Percentiles rank a stretch among this genome's conserved stretches.
phyloP scores from a whole-genome alignment of 1,140 invertebrate genomes.

The Mycetomoellerius zeteki region DNA sequence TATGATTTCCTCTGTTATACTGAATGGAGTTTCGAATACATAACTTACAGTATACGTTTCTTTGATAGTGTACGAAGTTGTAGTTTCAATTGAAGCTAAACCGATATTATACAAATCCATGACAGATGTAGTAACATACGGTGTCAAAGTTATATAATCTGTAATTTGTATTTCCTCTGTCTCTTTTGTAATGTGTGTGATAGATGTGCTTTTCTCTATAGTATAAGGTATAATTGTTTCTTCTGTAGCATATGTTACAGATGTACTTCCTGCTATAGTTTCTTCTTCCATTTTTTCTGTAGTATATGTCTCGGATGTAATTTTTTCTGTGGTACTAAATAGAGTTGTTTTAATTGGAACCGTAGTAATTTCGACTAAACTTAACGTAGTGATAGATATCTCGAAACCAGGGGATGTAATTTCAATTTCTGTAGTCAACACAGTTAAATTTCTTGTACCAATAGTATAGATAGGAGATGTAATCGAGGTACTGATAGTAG shows the following conservation, averaged over 20 bases:
- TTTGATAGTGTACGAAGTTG: neutral
- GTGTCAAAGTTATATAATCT: neutral
- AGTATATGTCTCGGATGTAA: neutral
- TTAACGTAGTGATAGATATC: neutral
- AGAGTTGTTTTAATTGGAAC: neutral
- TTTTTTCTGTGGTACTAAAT: neutral
- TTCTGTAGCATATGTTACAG: neutral
- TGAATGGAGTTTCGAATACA: neutral
- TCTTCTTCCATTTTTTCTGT: neutral
- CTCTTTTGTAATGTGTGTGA: neutral
- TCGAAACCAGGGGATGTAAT: neutral
- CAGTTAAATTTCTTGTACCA: neutral
- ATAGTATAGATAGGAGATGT: neutral
- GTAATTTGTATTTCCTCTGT: neutral
- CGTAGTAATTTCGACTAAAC: neutral
- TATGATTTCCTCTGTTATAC: neutral
- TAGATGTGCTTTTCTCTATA: no score
- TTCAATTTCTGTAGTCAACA: neutral
- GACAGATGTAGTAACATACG: neutral
- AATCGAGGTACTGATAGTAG: neutral
- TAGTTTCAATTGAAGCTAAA: neutral
- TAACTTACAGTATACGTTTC: slow-evolving; percentile 31
- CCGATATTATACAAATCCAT: neutral
- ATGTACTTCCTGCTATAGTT: neutral
- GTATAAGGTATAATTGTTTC: neutral